These are phyloP conservation scores for Drosophila athabasca DNA, from an alignment of 1,140 invertebrate genomes.

Conservation along the genomic window DNA sequence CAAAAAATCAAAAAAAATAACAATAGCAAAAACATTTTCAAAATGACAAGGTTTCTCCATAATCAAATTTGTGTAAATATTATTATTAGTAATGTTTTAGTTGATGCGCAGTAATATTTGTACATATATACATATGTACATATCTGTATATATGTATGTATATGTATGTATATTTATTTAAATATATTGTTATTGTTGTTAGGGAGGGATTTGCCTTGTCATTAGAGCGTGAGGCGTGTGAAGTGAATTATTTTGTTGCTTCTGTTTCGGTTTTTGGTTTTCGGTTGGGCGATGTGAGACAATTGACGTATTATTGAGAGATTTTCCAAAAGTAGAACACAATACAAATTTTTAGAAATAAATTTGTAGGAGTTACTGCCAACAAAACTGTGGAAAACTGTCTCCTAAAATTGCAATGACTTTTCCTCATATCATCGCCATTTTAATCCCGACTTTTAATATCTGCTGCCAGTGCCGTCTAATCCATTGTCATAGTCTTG, in stretches of 20 bases:
- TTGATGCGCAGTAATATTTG: constrained; percentile 25
- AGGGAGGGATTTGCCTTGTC: constrained; percentile 6
- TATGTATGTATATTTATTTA: not conserved
- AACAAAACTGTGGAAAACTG: no score
- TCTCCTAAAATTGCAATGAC: not conserved
- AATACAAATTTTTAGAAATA: no score
- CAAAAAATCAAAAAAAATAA: constrained; percentile 25
- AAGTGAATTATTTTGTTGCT: constrained; percentile 27
- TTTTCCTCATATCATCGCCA: not conserved
- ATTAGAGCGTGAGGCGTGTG: constrained; percentile 38
- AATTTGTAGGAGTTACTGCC: no score
- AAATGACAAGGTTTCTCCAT: constrained; percentile 22
- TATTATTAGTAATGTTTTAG: constrained; percentile 15
- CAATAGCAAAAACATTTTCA: constrained; percentile 10
- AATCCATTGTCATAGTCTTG: constrained; percentile 43
- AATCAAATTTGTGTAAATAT: constrained; percentile 27
- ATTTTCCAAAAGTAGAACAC: not conserved
- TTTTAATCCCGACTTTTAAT: not conserved
- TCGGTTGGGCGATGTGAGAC: not conserved
- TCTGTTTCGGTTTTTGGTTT: not conserved
- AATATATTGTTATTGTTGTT: not conserved
- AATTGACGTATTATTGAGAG: constrained; percentile 7
- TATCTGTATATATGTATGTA: constrained; percentile 1
- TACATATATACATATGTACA: constrained; percentile 22
- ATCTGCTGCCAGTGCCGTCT: constrained; percentile 2